Evolutionary conservation across 2,113 vertebrate genomes (phyloP).

Genomic region (Phasianus colchicus): DNA sequence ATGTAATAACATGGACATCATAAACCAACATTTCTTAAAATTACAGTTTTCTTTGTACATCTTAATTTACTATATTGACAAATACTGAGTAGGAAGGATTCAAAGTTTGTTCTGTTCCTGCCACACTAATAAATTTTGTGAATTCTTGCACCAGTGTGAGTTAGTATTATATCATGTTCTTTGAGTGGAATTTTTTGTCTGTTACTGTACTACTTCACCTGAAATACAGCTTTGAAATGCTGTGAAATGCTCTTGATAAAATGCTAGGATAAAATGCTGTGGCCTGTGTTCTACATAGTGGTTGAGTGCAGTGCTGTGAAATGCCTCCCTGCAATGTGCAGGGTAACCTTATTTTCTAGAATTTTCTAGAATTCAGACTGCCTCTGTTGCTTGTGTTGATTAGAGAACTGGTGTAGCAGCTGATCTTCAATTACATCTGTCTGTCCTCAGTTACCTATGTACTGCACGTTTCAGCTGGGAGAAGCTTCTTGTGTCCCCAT

Average conservation of each 20-base stretch:
- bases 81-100: background rate
- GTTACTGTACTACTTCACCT: background rate
- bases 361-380: background rate
- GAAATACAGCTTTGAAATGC: background rate
- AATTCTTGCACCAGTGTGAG: background rate
- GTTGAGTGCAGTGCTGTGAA: background rate
- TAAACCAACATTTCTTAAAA: background rate
- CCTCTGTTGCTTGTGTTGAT: background rate
- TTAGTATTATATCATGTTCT: background rate
- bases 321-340: rapidly evolving
- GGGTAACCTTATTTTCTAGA: background rate
- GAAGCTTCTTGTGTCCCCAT: background rate
- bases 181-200: background rate
- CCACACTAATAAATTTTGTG: background rate
- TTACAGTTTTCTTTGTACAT: background rate
- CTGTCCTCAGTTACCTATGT: background rate
- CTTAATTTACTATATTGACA: background rate
- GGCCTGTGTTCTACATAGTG: background rate
- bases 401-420: background rate
- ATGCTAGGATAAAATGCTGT: background rate
- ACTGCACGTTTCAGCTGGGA: background rate
- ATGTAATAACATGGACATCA: background rate
- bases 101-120: background rate
- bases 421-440: background rate
- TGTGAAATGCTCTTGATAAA: background rate